Conservation (phyloP, 2,888 invertebrate species). For the Cybosia mesomella region DNA sequence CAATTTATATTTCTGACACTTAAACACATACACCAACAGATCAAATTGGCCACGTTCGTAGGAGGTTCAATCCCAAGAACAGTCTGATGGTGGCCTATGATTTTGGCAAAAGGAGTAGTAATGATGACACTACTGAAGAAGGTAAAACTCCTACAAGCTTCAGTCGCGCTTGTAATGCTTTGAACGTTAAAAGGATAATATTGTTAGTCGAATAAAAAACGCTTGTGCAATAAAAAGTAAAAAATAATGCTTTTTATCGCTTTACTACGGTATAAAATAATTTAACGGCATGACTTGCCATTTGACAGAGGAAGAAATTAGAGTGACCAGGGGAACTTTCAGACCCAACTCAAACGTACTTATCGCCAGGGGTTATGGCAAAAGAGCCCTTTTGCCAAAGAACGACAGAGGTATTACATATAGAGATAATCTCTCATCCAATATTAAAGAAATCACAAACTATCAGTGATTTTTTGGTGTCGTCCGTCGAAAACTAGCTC, state of each 20-base stretch:
- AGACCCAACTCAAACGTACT: constrained; percentile 76
- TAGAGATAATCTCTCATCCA: constrained; percentile 50
- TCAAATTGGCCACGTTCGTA: constrained; percentile 59
- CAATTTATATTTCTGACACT: constrained; percentile 28
- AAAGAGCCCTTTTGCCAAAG: constrained; percentile 53
- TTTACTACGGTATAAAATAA: constrained; percentile 38
- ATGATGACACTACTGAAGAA: constrained; percentile 70
- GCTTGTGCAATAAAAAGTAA: constrained; percentile 43
- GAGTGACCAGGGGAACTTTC: constrained; percentile 76
- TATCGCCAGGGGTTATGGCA: constrained; percentile 79
- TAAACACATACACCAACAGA: constrained; percentile 45
- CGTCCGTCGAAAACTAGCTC: constrained; percentile 47
- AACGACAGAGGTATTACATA: constrained; percentile 56
- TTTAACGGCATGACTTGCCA: constrained; percentile 55
- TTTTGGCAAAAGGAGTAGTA: constrained; percentile 78
- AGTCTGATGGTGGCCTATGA: constrained; percentile 72
- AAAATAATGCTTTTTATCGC: constrained; percentile 41
- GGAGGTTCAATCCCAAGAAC: constrained; percentile 72
- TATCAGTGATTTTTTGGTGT: constrained; percentile 45
- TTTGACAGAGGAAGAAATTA: constrained; percentile 79
- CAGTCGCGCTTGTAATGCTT: constrained; percentile 35
- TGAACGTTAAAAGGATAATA: constrained; percentile 23
- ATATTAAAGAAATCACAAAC: constrained; percentile 48
- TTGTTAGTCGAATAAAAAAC: constrained; percentile 19
- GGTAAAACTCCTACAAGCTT: constrained; percentile 64